Evolutionary conservation across 1,140 invertebrate genomes (phyloP), one percentile per base, ranked within the genome.

Genomic region (Diabrotica virgifera): DNA sequence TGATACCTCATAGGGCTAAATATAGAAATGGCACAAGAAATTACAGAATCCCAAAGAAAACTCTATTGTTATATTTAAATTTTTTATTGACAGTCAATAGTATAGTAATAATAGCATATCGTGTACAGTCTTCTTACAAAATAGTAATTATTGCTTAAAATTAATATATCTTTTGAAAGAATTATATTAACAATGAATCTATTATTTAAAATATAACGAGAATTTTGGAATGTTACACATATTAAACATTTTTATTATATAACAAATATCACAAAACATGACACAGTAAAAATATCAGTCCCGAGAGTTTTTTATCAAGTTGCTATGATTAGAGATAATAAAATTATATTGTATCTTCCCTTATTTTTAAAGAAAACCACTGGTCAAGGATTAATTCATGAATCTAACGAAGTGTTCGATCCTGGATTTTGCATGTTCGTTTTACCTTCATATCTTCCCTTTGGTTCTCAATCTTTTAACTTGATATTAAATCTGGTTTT

Each of bases 211-310:
- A 46, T 8, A 11, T 6, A 46, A 46, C 40, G 40, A 5, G 8
- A 10, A 46, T 46, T n/a, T 8, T 10, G 40, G 8, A 46, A 46
- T n/a, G 40, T n/a, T 8, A 10, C 8, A 46, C 8, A 46, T 46
- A 46, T 46, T 46, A 46, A 46, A 46, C 6, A 10, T 10, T 46
- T 46, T 24, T 24, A 24, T 24, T 4, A 24, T 24, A 24, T 24
- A 46, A 46, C 40, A 46, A 46, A 46, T 46, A 46, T 46, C 40
- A 46, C 40, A 46, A 46, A 46, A 46, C 40, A 46, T 46, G n/a
- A 46, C 8, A 46, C 40, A 46, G 40, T 10, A 46, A 46, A 46
- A 10, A 8, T 3, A 46, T 46, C 40, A 46, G 8, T 46, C n/a
- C 5, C n/a, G n/a, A 46, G 40, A n/a, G n/a, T 8, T 46, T 10